Conservation (phyloP, 2,113 vertebrate species). For the Hippocampus barbouri region DNA sequence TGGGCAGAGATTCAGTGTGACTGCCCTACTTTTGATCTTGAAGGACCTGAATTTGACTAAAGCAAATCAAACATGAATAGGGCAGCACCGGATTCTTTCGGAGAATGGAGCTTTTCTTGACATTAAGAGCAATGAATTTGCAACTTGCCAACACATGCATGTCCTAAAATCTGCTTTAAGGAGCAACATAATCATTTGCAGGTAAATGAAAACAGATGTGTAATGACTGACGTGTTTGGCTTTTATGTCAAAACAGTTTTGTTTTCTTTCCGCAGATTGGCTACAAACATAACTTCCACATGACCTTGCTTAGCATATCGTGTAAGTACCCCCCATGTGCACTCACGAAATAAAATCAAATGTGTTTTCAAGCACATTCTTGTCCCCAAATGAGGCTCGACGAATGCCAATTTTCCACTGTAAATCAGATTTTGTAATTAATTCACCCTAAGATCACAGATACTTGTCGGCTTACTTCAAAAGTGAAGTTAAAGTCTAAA, state of each 20-base stretch:
- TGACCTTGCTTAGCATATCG: constrained; percentile 34
- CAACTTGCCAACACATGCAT: constrained; percentile 2
- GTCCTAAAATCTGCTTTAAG: neutral
- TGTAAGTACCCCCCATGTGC: constrained; percentile 39
- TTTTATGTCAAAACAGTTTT: constrained; percentile 24
- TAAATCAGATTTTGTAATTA: constrained; percentile 45
- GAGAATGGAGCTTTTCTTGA: neutral
- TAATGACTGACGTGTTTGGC: constrained; percentile 18
- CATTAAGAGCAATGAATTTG: neutral
- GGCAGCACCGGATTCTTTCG: neutral
- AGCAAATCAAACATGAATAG: neutral
- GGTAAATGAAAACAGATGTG: constrained; percentile 35
- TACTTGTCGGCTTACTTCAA: constrained; percentile 6
- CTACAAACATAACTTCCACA: constrained; percentile 34
- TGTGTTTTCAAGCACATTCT: constrained; percentile 48
- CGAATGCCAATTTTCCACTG: constrained; percentile 54
- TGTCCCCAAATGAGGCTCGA: constrained; percentile 43
- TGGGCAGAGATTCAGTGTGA: neutral
- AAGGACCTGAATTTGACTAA: neutral
- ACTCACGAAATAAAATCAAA: constrained; percentile 42
- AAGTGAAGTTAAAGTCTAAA: constrained; percentile 16
- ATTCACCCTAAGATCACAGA: constrained; percentile 21
- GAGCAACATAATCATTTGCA: constrained; percentile 2
- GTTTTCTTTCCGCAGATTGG: constrained; percentile 27
- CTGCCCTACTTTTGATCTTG: neutral